These are phyloP conservation scores for Temnothorax ravouxi DNA, from an alignment of 2,888 invertebrate genomes.

Conservation along the genomic window DNA sequence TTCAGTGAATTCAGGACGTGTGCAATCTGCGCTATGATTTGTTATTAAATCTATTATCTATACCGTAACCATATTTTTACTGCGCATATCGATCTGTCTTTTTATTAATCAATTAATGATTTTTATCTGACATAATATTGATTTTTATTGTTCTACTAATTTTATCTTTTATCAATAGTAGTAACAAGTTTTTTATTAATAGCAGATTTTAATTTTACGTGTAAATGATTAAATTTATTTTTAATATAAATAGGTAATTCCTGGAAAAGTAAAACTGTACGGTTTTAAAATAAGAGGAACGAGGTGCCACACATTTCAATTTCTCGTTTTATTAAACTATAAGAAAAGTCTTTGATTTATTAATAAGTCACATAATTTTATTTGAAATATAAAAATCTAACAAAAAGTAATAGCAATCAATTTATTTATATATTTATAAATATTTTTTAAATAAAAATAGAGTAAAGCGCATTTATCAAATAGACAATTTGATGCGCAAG, in stretches of 20 bases:
- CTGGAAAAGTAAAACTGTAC: background rate
- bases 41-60: slow-evolving; percentile 2
- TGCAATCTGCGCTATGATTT: background rate
- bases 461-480: background rate
- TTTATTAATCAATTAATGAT: slow-evolving; percentile 5
- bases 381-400: background rate
- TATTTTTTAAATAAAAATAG: background rate
- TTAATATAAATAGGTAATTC: background rate
- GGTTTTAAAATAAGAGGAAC: slow-evolving; percentile 2
- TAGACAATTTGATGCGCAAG: background rate
- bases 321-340: background rate
- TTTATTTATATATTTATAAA: slow-evolving; percentile 13
- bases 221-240: background rate
- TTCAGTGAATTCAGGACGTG: background rate
- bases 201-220: slow-evolving; percentile 9
- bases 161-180: background rate
- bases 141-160: background rate
- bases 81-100: background rate
- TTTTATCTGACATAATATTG: background rate
- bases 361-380: background rate
- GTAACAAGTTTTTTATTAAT: slow-evolving; percentile 1
- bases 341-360: background rate
- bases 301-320: background rate
- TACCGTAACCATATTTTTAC: background rate
- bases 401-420: background rate